Evolutionary conservation across 2,888 invertebrate genomes (phyloP).

Genomic region (Tenthredo amoena): DNA sequence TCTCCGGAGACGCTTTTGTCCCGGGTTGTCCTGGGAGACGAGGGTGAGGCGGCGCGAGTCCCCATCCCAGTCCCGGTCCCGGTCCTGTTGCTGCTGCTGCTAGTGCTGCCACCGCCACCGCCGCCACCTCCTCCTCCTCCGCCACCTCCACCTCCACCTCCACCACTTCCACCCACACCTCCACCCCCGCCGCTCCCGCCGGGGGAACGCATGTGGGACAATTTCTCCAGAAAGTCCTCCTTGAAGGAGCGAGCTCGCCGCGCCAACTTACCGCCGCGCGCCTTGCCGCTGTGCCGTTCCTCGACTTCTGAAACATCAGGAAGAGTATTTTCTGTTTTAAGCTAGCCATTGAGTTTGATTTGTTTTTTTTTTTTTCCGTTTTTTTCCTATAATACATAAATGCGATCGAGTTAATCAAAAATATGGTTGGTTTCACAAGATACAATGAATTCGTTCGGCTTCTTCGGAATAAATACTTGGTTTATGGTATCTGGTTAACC

Average conservation of each 20-base stretch:
- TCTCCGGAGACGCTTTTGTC: conserved; percentile 80
- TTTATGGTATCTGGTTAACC: too few relatives aligned
- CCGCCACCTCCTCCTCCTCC: conserved; percentile 76
- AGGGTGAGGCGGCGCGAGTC: conserved; percentile 77
- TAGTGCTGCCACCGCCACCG: conserved; percentile 69
- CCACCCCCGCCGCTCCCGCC: conserved; percentile 67
- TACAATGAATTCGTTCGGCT: too few relatives aligned
- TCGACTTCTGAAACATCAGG: conserved; percentile 72
- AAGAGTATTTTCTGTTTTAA: conserved; percentile 3
- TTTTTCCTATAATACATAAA: too few relatives aligned
- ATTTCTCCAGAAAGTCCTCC: conserved; percentile 94
- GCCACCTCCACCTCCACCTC: conserved; percentile 63
- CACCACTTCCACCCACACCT: conserved; percentile 75
- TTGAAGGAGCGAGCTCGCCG: conserved; percentile 94
- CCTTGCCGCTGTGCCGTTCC: conserved; percentile 85
- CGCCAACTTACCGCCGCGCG: conserved; percentile 92
- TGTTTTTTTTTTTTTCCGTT: too few relatives aligned
- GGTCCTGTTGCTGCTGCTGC: conserved; percentile 69
- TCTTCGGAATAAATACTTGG: too few relatives aligned
- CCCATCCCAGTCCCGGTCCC: conserved; percentile 72
- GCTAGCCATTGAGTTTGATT: too few relatives aligned
- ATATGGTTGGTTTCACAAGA: too few relatives aligned
- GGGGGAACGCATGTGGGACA: conserved; percentile 94
- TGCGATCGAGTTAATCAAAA: too few relatives aligned
- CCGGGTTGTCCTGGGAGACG: conserved; percentile 76